Conservation (phyloP, 2,797 vertebrate species). For the Phaenicophaeus curvirostris region DNA sequence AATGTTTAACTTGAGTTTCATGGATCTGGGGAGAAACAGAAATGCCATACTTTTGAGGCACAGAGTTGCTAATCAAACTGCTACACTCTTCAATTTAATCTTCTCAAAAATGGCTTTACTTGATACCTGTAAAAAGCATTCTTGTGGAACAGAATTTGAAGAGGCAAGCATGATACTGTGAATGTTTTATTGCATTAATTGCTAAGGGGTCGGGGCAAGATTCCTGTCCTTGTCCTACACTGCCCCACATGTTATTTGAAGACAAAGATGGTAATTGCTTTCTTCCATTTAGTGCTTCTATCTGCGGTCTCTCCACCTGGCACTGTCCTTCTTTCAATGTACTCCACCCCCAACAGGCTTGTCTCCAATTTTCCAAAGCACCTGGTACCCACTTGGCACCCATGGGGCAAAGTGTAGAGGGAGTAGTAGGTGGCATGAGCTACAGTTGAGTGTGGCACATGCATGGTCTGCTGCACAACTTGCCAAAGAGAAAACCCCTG, state of each 20-base stretch:
- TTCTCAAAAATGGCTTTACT: background rate
- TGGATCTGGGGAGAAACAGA: background rate
- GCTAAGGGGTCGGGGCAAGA: background rate
- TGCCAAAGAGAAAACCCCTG: background rate
- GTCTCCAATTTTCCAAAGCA: background rate
- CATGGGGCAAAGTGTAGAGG: background rate
- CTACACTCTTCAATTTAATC: background rate
- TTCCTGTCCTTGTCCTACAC: background rate
- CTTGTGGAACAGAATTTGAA: background rate
- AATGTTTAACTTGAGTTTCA: background rate
- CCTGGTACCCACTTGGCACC: background rate
- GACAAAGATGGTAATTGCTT: background rate
- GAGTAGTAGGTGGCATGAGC: background rate
- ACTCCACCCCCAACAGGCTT: background rate
- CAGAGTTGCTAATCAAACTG: background rate
- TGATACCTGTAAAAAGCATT: background rate
- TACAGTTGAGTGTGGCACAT: background rate
- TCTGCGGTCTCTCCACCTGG: conserved; percentile 18
- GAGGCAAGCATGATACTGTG: background rate
- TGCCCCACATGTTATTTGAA: background rate
- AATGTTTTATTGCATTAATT: background rate
- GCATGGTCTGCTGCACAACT: background rate
- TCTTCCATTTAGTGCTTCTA: background rate
- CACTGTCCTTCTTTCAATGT: background rate
- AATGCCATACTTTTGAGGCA: background rate